Conservation (phyloP, 2,797 vertebrate species). For the Molossus alvarezi region DNA sequence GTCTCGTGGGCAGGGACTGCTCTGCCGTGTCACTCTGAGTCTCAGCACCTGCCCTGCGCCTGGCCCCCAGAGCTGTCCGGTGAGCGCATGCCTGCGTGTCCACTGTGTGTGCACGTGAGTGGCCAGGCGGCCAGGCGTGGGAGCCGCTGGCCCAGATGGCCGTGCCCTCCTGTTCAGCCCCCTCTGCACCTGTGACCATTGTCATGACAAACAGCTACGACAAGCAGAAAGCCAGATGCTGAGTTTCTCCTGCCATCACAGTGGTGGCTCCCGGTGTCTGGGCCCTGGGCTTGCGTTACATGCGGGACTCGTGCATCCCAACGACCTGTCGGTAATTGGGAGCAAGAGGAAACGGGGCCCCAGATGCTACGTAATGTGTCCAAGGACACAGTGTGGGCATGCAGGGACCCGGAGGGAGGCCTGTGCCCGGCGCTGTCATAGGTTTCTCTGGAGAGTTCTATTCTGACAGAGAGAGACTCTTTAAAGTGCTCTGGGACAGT, state of each 20-base stretch:
- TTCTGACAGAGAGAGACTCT: not conserved
- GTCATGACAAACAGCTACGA: rapidly evolving
- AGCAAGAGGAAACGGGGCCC: not conserved
- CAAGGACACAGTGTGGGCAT: not conserved
- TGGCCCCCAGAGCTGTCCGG: rapidly evolving
- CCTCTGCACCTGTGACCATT: not conserved
- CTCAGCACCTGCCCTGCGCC: not conserved
- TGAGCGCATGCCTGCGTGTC: too few relatives aligned
- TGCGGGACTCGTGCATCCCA: rapidly evolving
- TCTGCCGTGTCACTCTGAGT: rapidly evolving
- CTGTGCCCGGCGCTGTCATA: not conserved
- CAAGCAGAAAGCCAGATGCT: rapidly evolving
- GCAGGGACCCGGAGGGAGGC: not conserved
- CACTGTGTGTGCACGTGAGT: rapidly evolving
- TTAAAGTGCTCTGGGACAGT: not conserved
- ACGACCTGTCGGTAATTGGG: not conserved
- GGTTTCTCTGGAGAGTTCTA: not conserved
- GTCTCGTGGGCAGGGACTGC: rapidly evolving
- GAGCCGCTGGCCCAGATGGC: not conserved
- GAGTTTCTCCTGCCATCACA: too few relatives aligned
- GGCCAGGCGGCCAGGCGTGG: rapidly evolving
- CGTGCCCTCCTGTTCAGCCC: not conserved
- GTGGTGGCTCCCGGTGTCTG: rapidly evolving
- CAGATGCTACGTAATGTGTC: not conserved
- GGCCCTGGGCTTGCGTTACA: rapidly evolving